Evolutionary conservation across 2,113 vertebrate genomes (phyloP).

Genomic region (Gymnarchus niloticus): DNA sequence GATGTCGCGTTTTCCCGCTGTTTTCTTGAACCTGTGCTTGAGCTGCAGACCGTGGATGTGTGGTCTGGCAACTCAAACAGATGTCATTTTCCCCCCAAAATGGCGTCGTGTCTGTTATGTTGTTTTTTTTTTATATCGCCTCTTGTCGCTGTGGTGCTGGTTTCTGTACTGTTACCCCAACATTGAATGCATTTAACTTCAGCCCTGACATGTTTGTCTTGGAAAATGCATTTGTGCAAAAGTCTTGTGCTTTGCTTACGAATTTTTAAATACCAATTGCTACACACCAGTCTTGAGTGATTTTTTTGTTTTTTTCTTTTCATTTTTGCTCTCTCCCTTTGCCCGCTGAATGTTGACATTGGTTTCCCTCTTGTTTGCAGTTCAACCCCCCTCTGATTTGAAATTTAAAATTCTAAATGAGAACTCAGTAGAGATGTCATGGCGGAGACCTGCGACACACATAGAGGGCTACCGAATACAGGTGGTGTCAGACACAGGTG

Average conservation of each 20-base stretch:
- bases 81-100: slow-evolving; percentile 83
- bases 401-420: slow-evolving; percentile 99
- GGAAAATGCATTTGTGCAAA: slow-evolving; percentile 84
- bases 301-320: background rate
- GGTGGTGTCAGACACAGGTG: slow-evolving; percentile 80
- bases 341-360: slow-evolving; percentile 49
- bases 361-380: slow-evolving; percentile 70
- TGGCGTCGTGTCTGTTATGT: slow-evolving; percentile 68
- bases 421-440: slow-evolving; percentile 95
- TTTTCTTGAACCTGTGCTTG: slow-evolving; percentile 81
- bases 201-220: slow-evolving; percentile 79
- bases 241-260: slow-evolving; percentile 58
- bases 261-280: slow-evolving; percentile 32
- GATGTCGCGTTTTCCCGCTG: slow-evolving; percentile 73
- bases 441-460: slow-evolving; percentile 71
- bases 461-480: slow-evolving; percentile 92
- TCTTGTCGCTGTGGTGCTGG: slow-evolving; percentile 66
- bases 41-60: slow-evolving; percentile 78
- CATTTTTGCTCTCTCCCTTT: slow-evolving; percentile 19
- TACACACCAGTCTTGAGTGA: slow-evolving; percentile 34
- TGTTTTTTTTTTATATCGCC: slow-evolving; percentile 44
- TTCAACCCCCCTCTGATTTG: slow-evolving; percentile 92
- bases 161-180: slow-evolving; percentile 72
- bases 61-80: slow-evolving; percentile 87
- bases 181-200: slow-evolving; percentile 72